Percentiles rank a stretch among this genome's conserved stretches.
phyloP scores from a whole-genome alignment of 2,888 invertebrate genomes.

The Candidula unifasciata region DNA sequence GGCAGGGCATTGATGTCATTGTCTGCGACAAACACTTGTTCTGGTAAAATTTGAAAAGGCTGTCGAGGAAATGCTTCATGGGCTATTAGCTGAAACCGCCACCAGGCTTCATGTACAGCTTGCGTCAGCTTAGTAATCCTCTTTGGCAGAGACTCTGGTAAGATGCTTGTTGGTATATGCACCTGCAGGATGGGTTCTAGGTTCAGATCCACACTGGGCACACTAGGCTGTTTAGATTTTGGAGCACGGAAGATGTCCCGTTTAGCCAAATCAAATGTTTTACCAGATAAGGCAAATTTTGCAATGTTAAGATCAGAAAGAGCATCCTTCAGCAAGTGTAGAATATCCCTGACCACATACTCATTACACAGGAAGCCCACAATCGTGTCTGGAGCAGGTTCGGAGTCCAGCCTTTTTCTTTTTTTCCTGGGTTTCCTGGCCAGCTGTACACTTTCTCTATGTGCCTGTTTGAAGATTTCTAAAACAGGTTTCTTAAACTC shows the following conservation, averaged over 20 bases:
- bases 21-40: constrained; percentile 59
- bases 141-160: constrained; percentile 66
- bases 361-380: constrained; percentile 54
- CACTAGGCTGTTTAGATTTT: constrained; percentile 26
- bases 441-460: not conserved
- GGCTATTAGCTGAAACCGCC: constrained; percentile 85
- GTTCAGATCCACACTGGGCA: constrained; percentile 52
- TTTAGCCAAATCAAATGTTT: constrained; percentile 56
- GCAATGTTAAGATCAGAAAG: constrained; percentile 68
- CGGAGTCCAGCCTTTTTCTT: constrained; percentile 14
- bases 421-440: constrained; percentile 11
- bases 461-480: not conserved
- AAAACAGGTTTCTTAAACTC: not conserved
- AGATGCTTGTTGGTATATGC: constrained; percentile 58
- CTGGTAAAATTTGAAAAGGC: constrained; percentile 62
- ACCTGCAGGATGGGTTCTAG: constrained; percentile 61
- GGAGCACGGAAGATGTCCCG: constrained; percentile 43
- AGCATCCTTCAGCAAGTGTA: constrained; percentile 71
- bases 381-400: constrained; percentile 18
- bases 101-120: constrained; percentile 84
- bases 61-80: constrained; percentile 68
- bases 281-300: constrained; percentile 63
- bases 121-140: constrained; percentile 78
- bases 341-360: constrained; percentile 65
- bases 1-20: constrained; percentile 54